Percentiles rank a stretch among this genome's conserved stretches.
Conservation (phyloP, 2,113 vertebrate genomes). For the Ariopsis seemanni region DNA sequence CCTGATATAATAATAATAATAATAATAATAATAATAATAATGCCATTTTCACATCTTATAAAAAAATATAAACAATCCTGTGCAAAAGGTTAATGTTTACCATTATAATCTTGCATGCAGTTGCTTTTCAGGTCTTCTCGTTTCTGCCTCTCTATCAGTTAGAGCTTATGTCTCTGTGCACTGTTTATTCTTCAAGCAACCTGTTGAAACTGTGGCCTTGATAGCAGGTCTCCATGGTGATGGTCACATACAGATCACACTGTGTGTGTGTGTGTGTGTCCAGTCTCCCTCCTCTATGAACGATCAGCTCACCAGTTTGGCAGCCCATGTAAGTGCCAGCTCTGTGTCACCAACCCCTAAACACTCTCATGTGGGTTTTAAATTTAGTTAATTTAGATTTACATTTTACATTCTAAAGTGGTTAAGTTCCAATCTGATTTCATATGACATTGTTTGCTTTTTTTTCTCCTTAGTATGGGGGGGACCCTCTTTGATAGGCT, state of each 20-base stretch:
- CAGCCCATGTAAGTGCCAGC: not conserved
- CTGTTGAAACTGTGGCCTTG: conserved; percentile 53
- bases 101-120: conserved; percentile 1
- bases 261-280: conserved; percentile 55
- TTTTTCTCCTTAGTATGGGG: too few relatives aligned
- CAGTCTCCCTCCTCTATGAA: conserved; percentile 53
- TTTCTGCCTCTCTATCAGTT: conserved; percentile 47
- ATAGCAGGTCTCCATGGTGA: conserved; percentile 64
- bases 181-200: conserved; percentile 38
- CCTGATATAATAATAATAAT: not conserved
- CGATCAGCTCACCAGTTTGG: conserved; percentile 60
- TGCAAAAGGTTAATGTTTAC: conserved; percentile 18
- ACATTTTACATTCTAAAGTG: not conserved
- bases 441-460: not conserved
- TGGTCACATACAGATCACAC: conserved; percentile 56
- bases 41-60: not conserved
- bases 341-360: not conserved
- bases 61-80: not conserved
- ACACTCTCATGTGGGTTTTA: not conserved
- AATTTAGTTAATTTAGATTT: not conserved
- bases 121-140: conserved; percentile 3
- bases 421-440: not conserved
- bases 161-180: conserved; percentile 13
- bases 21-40: not conserved
- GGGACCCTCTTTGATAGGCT: not conserved